A percentile compares a stretch with the other conserved stretches of the same genome.
phyloP scores from a whole-genome alignment of 1,140 invertebrate genomes.

The Kradibia gibbosae region DNA sequence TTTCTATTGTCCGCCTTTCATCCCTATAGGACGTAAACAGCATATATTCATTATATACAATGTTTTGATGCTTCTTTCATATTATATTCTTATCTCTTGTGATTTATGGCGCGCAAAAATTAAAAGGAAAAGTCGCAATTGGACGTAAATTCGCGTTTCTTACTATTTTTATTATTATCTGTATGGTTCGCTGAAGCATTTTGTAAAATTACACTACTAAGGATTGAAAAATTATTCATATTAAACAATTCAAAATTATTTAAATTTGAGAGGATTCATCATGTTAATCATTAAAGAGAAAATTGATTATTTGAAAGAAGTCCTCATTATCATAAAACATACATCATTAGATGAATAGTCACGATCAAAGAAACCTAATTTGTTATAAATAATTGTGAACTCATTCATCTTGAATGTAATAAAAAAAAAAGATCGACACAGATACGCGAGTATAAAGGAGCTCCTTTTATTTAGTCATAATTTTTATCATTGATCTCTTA shows the following conservation, averaged over 20 bases:
- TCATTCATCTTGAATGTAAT: neutral
- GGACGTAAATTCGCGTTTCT: neutral
- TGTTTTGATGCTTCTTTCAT: neutral
- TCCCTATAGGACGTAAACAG: neutral
- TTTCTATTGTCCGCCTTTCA: neutral
- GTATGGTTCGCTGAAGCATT: neutral
- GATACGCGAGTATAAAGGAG: neutral
- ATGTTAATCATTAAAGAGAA: neutral
- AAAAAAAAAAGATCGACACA: neutral
- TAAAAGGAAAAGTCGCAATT: neutral
- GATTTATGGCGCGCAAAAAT: neutral
- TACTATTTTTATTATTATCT: neutral
- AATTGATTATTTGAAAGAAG: neutral
- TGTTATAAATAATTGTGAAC: neutral
- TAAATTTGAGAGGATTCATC: neutral
- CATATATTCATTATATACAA: conserved; percentile 24
- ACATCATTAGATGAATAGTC: too few species aligned
- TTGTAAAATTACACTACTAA: neutral
- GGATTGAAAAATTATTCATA: neutral
- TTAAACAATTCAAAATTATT: neutral
- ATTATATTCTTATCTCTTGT: neutral
- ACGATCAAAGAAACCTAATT: neutral
- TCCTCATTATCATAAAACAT: too few species aligned
- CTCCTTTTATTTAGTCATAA: neutral
- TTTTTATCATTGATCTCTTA: neutral